Conservation (phyloP, 2,797 vertebrate species). For the Myotis myotis region DNA sequence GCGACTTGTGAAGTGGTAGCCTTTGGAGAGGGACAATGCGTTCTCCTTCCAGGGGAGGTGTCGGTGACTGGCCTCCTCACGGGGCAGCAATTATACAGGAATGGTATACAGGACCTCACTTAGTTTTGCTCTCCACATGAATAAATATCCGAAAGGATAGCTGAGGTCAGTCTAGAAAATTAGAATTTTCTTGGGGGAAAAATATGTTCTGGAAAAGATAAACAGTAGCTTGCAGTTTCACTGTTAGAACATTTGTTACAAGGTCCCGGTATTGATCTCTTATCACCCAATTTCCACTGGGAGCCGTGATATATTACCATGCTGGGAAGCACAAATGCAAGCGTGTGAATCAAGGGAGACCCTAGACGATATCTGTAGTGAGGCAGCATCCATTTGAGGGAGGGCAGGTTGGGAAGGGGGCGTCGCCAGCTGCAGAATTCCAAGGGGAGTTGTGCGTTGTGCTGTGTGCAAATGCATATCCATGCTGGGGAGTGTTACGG, state of each 20-base stretch:
- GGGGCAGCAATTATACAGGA: background rate
- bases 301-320: conserved; percentile 8
- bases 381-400: background rate
- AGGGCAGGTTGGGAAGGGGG: background rate
- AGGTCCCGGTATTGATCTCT: conserved; percentile 56
- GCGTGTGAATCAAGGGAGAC: conserved; percentile 55
- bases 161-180: conserved; percentile 68
- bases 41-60: background rate
- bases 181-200: conserved; percentile 70
- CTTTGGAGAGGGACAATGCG: background rate
- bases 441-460: background rate
- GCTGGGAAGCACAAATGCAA: conserved; percentile 59
- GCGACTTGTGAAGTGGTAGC: background rate
- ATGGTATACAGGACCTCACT: background rate
- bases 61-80: background rate
- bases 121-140: conserved; percentile 42
- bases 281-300: conserved; percentile 63
- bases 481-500: conserved; percentile 77
- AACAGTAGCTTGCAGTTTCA: conserved; percentile 67
- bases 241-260: conserved; percentile 61
- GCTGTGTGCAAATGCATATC: conserved; percentile 59
- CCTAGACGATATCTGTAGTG: background rate
- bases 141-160: conserved; percentile 50
- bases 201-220: conserved; percentile 67
- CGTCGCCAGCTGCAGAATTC: background rate